phyloP scores from a whole-genome alignment of 2,113 vertebrate species.

The Hyperoodon ampullatus region DNA sequence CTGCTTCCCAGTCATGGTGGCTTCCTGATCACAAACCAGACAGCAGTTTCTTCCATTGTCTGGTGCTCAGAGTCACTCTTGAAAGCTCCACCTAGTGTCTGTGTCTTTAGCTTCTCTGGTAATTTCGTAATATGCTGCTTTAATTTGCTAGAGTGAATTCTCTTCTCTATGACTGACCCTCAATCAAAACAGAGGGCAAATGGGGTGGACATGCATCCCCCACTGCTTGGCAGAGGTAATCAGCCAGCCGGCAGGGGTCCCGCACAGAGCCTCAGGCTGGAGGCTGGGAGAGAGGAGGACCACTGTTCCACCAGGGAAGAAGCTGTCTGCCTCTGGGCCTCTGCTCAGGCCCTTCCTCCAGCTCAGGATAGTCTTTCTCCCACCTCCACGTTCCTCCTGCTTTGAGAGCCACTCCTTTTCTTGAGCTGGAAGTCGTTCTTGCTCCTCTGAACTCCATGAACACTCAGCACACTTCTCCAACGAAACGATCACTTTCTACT shows the following conservation, averaged over 20 bases:
- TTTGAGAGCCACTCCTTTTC: background rate
- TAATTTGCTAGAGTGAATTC: conserved; percentile 66
- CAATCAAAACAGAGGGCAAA: conserved; percentile 62
- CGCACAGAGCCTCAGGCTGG: conserved; percentile 32
- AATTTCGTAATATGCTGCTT: conserved; percentile 58
- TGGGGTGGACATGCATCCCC: conserved; percentile 51
- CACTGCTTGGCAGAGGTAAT: conserved; percentile 55
- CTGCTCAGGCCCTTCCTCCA: background rate
- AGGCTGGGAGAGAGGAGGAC: background rate
- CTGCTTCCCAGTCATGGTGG: background rate
- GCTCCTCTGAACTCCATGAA: conserved; percentile 23
- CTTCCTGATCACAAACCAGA: conserved; percentile 5
- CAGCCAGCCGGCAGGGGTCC: conserved; percentile 15
- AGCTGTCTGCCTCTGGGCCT: background rate
- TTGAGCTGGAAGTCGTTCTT: conserved; percentile 6
- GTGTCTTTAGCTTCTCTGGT: conserved; percentile 14
- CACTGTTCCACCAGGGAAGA: background rate
- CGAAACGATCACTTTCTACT: background rate
- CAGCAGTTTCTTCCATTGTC: background rate
- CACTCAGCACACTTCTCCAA: background rate
- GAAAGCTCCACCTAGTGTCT: background rate
- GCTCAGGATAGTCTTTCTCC: background rate
- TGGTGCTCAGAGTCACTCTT: background rate
- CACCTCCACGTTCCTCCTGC: background rate
- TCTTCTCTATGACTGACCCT: conserved; percentile 51